Base-by-base conservation (phyloP, 2,797 vertebrate genomes). In the Tympanoctomys barrerae region DNA sequence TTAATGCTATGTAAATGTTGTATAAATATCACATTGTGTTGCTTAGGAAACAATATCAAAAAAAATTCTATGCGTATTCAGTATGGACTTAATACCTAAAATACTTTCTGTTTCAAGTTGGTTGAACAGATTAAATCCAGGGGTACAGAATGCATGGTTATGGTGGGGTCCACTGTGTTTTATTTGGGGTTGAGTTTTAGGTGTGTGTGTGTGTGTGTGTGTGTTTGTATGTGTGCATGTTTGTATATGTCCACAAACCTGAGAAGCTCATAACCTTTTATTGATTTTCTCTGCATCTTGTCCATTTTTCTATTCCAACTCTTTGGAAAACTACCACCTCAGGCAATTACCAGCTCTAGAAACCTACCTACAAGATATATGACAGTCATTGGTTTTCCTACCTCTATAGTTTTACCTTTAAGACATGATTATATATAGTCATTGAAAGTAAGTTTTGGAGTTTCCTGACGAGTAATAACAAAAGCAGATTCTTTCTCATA, bases 401-500 rank as follows among this genome's bases (percentile, higher is more conserved):
- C 19, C 18, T 87, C 49, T 81, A 87, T 87, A 95, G 80, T 83
- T 92, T 52, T 75, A 1, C 66, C 93, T 97, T 85, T 84, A 26
- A 91, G 46, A 61, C 66, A 87, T 57, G n/a, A 12, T 11, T 57
- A 66, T 84, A 57, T 84, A 71, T 16, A 66, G 36, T 16, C 8
- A 62, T 14, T 22, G n/a, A 36, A 57, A 80, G 39, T 83, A 91
- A 91, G 61, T 90, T 87, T 66, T 87, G 70, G 49, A 52, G 8
- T 42, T 80, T 92, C 57, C 19, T 94, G 39, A 26, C 31, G 80
- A 89, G 87, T 81, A 81, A 87, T 33, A 59, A 71, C 1, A 42
- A 83, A 94, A 31, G 75, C 82, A 78, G 61, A 81, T 80, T 89
- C 18, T 71, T 89, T 7, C 3, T 89, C 70, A 84, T 81, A 70